These are phyloP conservation scores for Buathra laborator DNA, from an alignment of 2,888 invertebrate genomes.

Conservation along the genomic window DNA sequence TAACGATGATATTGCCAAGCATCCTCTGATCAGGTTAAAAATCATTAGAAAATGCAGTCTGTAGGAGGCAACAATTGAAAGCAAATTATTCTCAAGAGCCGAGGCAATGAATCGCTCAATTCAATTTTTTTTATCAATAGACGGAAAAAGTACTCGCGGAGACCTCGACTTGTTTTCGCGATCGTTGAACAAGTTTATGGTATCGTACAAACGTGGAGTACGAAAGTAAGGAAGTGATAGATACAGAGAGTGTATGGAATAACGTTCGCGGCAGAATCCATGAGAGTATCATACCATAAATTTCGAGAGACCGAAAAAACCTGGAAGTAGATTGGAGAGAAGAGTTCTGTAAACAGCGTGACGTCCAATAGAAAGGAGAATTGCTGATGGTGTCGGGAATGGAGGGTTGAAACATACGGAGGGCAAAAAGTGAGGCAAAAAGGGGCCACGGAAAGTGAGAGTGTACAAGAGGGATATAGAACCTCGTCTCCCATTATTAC, in stretches of 20 bases:
- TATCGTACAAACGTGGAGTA: constrained; percentile 34
- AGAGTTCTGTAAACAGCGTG: constrained; percentile 79
- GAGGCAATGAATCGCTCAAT: no score
- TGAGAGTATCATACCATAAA: constrained; percentile 75
- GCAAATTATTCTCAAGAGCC: no score
- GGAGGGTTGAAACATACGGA: constrained; percentile 45
- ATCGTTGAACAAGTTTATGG: constrained; percentile 33
- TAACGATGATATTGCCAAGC: no score
- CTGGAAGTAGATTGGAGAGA: constrained; percentile 63
- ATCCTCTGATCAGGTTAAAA: no score
- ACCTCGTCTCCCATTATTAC: constrained; percentile 45
- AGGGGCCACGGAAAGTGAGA: constrained; percentile 24
- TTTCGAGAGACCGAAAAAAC: constrained; percentile 71
- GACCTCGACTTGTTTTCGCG: constrained; percentile 27
- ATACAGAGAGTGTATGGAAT: constrained; percentile 19
- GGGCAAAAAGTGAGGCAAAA: no score
- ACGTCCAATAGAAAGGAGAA: constrained; percentile 75
- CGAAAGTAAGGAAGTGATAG: constrained; percentile 37
- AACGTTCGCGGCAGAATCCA: constrained; percentile 56
- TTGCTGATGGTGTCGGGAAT: constrained; percentile 49
- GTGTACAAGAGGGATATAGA: constrained; percentile 51
- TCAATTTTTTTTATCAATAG: no score
- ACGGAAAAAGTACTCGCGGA: constrained; percentile 27
- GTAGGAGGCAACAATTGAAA: no score
- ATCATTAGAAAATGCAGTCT: no score